phyloP scores from a whole-genome alignment of 2,888 invertebrate species.

The Pharmacophagus antenor region DNA sequence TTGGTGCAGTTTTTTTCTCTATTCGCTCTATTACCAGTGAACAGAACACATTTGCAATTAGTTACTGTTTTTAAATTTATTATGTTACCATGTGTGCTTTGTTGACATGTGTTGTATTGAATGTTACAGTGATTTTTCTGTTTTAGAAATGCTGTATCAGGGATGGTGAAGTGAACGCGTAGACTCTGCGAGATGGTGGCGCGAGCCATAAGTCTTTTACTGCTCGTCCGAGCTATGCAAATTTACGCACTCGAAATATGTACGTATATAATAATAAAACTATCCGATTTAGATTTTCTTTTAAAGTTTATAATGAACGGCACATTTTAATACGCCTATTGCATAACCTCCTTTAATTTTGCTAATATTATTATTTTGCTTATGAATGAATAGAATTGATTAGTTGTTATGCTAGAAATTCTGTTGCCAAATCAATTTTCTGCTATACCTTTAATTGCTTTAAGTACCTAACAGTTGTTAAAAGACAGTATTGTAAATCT shows the following conservation, averaged over 20 bases:
- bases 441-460: no score
- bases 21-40: background rate
- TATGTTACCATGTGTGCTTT: no score
- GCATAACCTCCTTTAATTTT: no score
- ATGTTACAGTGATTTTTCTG: slow-evolving; percentile 35
- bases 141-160: slow-evolving; percentile 53
- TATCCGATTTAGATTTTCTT: background rate
- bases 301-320: background rate
- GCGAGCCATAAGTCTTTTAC: slow-evolving; percentile 55
- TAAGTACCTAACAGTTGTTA: no score
- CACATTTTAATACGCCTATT: background rate
- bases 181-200: slow-evolving; percentile 61
- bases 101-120: no score
- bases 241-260: slow-evolving; percentile 66
- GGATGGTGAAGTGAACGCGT: slow-evolving; percentile 65
- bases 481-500: no score
- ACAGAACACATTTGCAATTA: no score
- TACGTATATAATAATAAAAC: slow-evolving; percentile 48
- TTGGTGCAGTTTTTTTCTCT: background rate
- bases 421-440: no score
- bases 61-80: no score
- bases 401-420: no score
- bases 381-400: no score
- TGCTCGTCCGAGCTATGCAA: slow-evolving; percentile 52
- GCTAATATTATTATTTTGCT: no score